These are phyloP conservation scores for Camponotus vicinus DNA, from an alignment of 1,140 invertebrate genomes.

Conservation along the genomic window DNA sequence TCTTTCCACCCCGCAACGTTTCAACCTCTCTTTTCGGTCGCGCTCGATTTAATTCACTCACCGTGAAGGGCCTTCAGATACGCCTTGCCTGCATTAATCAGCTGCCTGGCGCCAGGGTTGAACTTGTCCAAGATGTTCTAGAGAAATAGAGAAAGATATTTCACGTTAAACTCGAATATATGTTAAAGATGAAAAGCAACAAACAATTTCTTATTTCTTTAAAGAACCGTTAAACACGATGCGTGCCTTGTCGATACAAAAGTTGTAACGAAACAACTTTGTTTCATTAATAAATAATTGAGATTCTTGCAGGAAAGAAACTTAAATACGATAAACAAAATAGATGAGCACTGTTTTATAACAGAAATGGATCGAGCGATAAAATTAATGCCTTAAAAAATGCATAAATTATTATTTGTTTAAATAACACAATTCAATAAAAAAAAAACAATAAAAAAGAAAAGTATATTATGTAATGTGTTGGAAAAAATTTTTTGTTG, in stretches of 20 bases:
- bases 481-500: not conserved
- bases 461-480: no score
- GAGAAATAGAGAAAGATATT: constrained; percentile 84
- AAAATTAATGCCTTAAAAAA: constrained; percentile 3
- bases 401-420: not conserved
- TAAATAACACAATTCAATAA: not conserved
- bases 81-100: constrained; percentile 96
- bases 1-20: constrained; percentile 29
- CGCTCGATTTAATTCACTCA: constrained; percentile 87
- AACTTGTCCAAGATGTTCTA: constrained; percentile 98
- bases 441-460: no score
- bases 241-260: no score
- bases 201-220: not conserved
- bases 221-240: no score
- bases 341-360: not conserved
- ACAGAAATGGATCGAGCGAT: not conserved
- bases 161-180: not conserved
- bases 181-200: not conserved
- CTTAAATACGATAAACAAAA: not conserved
- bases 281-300: not conserved
- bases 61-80: constrained; percentile 97
- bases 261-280: not conserved
- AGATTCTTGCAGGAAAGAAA: not conserved
- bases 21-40: constrained; percentile 19
- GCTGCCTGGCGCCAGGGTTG: constrained; percentile 95